Percentiles rank a stretch among this genome's conserved stretches.
These are phyloP conservation scores for Choloepus hoffmanni DNA, from an alignment of 2,113 vertebrate species.

Conservation along the genomic window DNA sequence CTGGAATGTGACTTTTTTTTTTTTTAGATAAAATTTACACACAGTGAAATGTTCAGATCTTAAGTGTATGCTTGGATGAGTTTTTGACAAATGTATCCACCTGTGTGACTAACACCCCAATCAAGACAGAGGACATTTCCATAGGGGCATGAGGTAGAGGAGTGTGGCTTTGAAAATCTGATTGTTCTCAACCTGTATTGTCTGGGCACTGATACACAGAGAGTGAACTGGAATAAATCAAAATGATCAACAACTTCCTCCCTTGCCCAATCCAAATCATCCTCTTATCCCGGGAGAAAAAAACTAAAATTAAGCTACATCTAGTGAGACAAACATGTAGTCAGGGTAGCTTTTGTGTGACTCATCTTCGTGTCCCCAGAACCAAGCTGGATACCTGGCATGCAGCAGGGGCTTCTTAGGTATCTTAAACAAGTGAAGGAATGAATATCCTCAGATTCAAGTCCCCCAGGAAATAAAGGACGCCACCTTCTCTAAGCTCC, in stretches of 20 bases:
- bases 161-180: neutral
- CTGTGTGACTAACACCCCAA: neutral
- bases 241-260: neutral
- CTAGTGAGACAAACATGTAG: neutral
- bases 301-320: neutral
- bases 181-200: neutral
- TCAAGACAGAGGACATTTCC: neutral
- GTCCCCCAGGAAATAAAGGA: neutral
- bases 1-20: neutral
- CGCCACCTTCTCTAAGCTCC: neutral
- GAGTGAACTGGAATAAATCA: neutral
- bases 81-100: slow-evolving; percentile 46
- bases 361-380: neutral
- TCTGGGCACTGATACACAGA: neutral
- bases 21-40: neutral
- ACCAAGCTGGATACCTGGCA: neutral
- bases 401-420: neutral
- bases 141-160: neutral
- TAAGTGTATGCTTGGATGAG: neutral
- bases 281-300: neutral
- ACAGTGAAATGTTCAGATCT: neutral
- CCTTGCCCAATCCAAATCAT: neutral
- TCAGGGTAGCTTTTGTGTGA: neutral
- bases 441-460: neutral
- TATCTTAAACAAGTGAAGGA: neutral